phyloP scores from a whole-genome alignment of 2,797 vertebrate genomes.

The Sebastes reedi region DNA sequence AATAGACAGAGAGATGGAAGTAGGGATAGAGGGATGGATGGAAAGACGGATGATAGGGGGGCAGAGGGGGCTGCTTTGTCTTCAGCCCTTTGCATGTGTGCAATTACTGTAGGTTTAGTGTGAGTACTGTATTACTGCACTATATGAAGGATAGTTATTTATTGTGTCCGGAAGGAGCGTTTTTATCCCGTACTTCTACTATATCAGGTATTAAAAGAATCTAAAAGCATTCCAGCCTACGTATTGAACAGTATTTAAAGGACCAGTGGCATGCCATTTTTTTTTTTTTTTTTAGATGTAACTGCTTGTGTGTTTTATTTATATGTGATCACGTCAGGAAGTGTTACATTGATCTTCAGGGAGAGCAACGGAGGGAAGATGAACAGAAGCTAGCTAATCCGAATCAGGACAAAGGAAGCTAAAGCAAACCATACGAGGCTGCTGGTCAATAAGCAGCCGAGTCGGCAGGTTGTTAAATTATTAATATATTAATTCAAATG shows the following conservation, averaged over 20 bases:
- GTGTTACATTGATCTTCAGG: conserved; percentile 70
- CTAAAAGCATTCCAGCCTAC: conserved; percentile 82
- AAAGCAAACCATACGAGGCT: conserved; percentile 50
- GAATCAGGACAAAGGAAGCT: conserved; percentile 60
- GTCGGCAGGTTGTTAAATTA: conserved; percentile 68
- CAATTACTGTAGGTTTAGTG: conserved; percentile 87
- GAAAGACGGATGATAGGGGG: conserved; percentile 9
- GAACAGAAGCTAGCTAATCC: conserved; percentile 55
- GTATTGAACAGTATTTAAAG: conserved; percentile 81
- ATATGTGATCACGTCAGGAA: conserved; percentile 61
- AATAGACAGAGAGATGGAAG: conserved; percentile 57
- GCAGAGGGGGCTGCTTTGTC: conserved; percentile 12
- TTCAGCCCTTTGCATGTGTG: conserved; percentile 78
- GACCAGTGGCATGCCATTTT: conserved; percentile 78
- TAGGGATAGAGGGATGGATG: conserved; percentile 52
- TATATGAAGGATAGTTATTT: conserved; percentile 84
- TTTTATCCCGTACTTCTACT: conserved; percentile 72
- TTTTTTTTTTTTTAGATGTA: conserved; percentile 51
- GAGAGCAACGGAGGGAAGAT: conserved; percentile 43
- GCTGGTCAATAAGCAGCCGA: conserved; percentile 34
- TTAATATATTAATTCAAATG: conserved; percentile 78
- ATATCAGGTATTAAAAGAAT: conserved; percentile 83
- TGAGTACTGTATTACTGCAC: conserved; percentile 83
- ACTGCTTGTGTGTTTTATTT: conserved; percentile 74
- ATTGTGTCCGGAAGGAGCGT: conserved; percentile 77